Evolutionary conservation across 2,888 invertebrate genomes (phyloP).

Genomic region (Crocallis elinguaria): DNA sequence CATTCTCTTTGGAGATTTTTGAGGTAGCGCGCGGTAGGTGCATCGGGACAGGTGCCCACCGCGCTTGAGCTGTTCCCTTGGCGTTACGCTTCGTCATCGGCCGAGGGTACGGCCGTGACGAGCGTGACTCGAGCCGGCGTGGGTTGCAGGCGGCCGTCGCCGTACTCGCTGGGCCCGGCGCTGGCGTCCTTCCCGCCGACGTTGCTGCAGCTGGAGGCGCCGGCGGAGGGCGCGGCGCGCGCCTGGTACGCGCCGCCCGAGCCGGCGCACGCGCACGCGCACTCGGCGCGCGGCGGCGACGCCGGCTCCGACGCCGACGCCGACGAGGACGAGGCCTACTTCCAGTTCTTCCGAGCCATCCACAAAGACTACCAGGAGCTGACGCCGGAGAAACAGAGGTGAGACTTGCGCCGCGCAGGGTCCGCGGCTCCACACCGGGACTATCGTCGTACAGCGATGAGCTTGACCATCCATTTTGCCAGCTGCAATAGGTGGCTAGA

Average conservation of each 20-base stretch:
- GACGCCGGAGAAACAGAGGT: slow-evolving; percentile 33
- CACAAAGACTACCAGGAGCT: slow-evolving; percentile 69
- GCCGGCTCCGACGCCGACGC: slow-evolving; percentile 48
- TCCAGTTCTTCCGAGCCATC: slow-evolving; percentile 76
- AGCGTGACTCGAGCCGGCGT: not conserved
- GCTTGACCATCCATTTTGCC: too few relatives aligned
- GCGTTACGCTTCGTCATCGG: too few relatives aligned
- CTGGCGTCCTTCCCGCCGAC: slow-evolving; percentile 25
- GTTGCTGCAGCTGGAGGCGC: slow-evolving; percentile 34
- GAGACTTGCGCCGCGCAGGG: not conserved
- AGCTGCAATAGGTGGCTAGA: too few relatives aligned
- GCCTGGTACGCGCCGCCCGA: slow-evolving; percentile 46
- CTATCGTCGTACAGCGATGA: not conserved
- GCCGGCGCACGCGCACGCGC: slow-evolving; percentile 25
- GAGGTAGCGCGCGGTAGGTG: too few relatives aligned
- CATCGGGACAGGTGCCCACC: too few relatives aligned
- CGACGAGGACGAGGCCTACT: slow-evolving; percentile 71
- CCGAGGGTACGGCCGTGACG: too few relatives aligned
- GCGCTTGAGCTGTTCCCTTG: too few relatives aligned
- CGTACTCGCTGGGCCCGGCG: slow-evolving; percentile 31
- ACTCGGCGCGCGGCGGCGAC: slow-evolving; percentile 12
- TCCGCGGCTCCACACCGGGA: not conserved
- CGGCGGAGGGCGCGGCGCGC: slow-evolving; percentile 43
- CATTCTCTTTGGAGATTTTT: too few relatives aligned
- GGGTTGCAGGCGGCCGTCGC: slow-evolving; percentile 44